Evolutionary conservation across 53 echinoderm and acorn worm genomes (phyloP).

Genomic region (Hippasteria phrygiana): DNA sequence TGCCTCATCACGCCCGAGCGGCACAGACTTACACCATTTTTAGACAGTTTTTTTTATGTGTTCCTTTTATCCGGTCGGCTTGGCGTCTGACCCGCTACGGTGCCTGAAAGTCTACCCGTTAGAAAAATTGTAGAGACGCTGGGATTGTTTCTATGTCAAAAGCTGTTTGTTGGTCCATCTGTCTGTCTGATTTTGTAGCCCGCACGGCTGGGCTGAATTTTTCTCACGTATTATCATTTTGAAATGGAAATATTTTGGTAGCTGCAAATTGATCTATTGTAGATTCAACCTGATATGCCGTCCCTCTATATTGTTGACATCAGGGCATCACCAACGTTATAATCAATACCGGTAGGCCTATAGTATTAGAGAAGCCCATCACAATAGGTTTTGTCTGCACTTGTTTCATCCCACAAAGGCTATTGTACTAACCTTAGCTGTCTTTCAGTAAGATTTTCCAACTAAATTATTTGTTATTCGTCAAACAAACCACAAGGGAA

Average conservation of each 20-base stretch:
- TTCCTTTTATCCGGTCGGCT: neutral
- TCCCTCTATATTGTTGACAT: too few species aligned
- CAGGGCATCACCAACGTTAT: too few species aligned
- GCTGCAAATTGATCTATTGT: neutral
- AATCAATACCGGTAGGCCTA: too few species aligned
- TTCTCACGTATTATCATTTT: neutral
- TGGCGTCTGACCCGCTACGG: conserved; percentile 1
- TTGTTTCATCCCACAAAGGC: too few species aligned
- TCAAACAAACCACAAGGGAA: too few species aligned
- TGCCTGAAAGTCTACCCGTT: conserved; percentile 40
- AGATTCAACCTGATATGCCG: too few species aligned
- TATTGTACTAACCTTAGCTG: too few species aligned
- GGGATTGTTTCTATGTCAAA: conserved; percentile 17
- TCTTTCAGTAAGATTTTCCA: too few species aligned
- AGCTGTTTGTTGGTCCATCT: conserved; percentile 62
- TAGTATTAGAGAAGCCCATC: too few species aligned
- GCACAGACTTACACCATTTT: neutral
- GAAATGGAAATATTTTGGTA: neutral
- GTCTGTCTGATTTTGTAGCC: conserved; percentile 29
- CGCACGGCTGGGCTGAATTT: neutral
- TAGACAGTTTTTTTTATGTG: neutral
- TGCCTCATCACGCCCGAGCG: conserved; percentile 40
- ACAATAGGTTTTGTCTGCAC: too few species aligned
- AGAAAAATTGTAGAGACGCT: conserved; percentile 9
- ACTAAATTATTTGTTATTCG: too few species aligned